phyloP scores from a whole-genome alignment of 2,797 vertebrate species.

The Dallia pectoralis region DNA sequence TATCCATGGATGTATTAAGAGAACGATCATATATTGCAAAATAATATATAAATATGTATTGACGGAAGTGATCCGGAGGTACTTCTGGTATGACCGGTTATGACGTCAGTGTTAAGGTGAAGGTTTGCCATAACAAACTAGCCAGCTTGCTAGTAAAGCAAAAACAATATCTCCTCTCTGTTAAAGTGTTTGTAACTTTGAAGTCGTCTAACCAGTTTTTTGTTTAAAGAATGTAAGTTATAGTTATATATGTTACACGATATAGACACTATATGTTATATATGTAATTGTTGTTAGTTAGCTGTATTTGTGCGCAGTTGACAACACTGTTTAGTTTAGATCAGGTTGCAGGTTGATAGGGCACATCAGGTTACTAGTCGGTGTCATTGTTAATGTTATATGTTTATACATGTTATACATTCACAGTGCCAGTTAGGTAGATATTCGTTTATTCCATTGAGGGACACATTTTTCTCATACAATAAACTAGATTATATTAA shows the following conservation, averaged over 20 bases:
- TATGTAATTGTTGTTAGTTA: not conserved
- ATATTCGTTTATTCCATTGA: not conserved
- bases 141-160: not conserved
- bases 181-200: slow-evolving; percentile 27
- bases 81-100: too few relatives aligned
- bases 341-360: not conserved
- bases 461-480: too few relatives aligned
- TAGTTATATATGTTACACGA: not conserved
- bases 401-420: not conserved
- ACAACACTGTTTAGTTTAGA: not conserved
- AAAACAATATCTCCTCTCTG: slow-evolving; percentile 12
- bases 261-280: too few relatives aligned
- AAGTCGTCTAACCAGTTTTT: not conserved
- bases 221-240: slow-evolving; percentile 37
- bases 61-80: too few relatives aligned
- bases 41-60: too few relatives aligned
- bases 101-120: slow-evolving; percentile 25
- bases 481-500: too few relatives aligned
- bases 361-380: not conserved
- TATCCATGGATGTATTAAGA: too few relatives aligned
- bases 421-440: not conserved
- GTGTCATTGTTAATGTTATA: not conserved
- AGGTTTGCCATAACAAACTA: slow-evolving; percentile 55
- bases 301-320: not conserved
- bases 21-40: too few relatives aligned